Base-by-base conservation (phyloP, 2,113 vertebrate genomes). In the Grantiella picta region DNA sequence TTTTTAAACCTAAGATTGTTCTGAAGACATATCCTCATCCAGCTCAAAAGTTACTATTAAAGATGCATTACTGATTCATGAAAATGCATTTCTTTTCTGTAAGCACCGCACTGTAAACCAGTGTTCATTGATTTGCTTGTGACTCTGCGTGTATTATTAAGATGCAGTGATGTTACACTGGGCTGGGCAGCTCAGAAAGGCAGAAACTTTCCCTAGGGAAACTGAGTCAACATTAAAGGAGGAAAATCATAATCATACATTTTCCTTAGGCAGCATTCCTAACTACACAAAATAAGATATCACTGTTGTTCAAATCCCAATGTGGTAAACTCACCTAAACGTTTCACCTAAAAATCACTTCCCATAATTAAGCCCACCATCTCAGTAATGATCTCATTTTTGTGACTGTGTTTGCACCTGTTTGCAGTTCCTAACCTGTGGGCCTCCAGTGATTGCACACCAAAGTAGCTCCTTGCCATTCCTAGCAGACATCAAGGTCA, bases 131-230 rank as follows among this genome's bases (percentile, higher is more conserved):
- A 69, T 85, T 65, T 79, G 7, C 31, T 83, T 77, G 53, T 60
- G n/a, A 90, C 29, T 40, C 14, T 57, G 5, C 27, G 7, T 44
- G 20, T 35, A 44, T 57, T 61, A 35, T 21, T 31, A 61, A 73
- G 12, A 23, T 44, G 13, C 0, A 0, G 5, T 15, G 19, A 56
- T 38, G 23, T 56, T 56, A 61, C 1, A 0, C 19, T 14, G 63
- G 75, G 11, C 11, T 69, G 50, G 56, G 15, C n/a, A 82, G 23
- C 15, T n/a, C 15, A 87, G 33, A 81, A 60, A 2, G 4, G 14
- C 12, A 82, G 44, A 82, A 68, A 65, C 15, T 33, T 49, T 75
- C 35, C 28, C 21, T 21, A 29, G 12, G 11, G 45, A 77, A 86
- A 52, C 18, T 13, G 65, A 80, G 21, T 24, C 68, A 63, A 29